phyloP scores from a whole-genome alignment of 2,797 vertebrate species.

The Limnodromus scolopaceus region DNA sequence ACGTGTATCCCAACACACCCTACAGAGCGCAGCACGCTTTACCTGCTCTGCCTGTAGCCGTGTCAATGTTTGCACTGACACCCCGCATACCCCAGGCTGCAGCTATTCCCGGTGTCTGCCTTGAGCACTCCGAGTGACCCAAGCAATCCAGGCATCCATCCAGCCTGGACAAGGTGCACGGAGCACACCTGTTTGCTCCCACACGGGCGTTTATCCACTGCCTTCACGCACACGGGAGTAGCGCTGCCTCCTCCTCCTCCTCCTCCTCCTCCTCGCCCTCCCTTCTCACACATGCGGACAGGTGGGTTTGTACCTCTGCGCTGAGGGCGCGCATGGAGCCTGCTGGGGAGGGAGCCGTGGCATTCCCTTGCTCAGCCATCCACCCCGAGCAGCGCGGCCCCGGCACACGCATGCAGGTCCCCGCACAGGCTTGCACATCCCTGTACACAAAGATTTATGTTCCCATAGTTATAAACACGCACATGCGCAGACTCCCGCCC shows the following conservation, averaged over 20 bases:
- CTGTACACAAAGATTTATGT: neutral
- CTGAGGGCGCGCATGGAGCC: neutral
- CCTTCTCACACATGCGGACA: neutral
- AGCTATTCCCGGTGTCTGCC: neutral
- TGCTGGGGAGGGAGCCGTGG: neutral
- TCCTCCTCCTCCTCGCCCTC: neutral
- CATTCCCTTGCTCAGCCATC: neutral
- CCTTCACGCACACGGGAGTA: neutral
- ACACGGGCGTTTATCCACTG: neutral
- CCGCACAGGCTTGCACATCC: neutral
- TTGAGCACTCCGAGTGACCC: fast-evolving
- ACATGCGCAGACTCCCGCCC: neutral
- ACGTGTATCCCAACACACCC: neutral
- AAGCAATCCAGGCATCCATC: neutral
- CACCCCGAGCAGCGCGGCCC: neutral
- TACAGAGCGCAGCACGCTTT: neutral
- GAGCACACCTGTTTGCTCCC: constrained; percentile 44
- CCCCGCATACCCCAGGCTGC: neutral
- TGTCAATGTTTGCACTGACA: neutral
- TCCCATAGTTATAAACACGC: neutral
- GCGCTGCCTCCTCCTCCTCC: neutral
- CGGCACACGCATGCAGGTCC: neutral
- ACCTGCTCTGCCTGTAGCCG: neutral
- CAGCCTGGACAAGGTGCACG: neutral
- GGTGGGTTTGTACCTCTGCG: neutral